Conservation (phyloP, 2,888 invertebrate genomes). For the Bellardia pandia region DNA sequence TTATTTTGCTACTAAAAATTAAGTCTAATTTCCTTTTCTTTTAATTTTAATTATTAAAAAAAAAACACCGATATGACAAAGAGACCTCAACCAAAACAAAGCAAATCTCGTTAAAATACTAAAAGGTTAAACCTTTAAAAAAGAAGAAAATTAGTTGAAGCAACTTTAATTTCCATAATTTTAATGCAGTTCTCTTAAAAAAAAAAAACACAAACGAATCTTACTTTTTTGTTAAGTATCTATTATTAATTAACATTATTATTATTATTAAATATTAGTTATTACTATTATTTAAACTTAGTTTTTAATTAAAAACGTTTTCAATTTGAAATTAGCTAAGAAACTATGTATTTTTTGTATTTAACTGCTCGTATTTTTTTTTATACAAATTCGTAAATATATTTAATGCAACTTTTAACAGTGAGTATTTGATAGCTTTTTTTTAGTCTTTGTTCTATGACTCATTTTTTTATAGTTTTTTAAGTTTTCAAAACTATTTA, state of each 20-base stretch:
- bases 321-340: constrained; percentile 14
- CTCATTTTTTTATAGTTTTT: constrained; percentile 51
- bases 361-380: constrained; percentile 13
- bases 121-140: neutral
- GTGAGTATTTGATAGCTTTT: constrained; percentile 66
- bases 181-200: constrained; percentile 61
- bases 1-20: constrained; percentile 77
- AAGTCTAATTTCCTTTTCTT: constrained; percentile 56
- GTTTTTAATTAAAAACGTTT: constrained; percentile 33
- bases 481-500: constrained; percentile 49
- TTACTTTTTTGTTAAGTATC: constrained; percentile 55
- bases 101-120: constrained; percentile 63
- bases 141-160: constrained; percentile 8
- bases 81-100: constrained; percentile 72
- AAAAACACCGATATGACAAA: constrained; percentile 66
- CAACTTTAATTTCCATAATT: constrained; percentile 60
- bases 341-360: constrained; percentile 44
- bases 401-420: constrained; percentile 43
- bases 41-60: constrained; percentile 53
- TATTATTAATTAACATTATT: constrained; percentile 20
- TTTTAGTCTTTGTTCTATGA: constrained; percentile 29
- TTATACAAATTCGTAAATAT: neutral
- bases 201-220: constrained; percentile 60
- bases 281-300: constrained; percentile 31
- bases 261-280: constrained; percentile 29